These are phyloP conservation scores for Chloropsis hardwickii DNA, from an alignment of 2,113 vertebrate genomes.

Conservation along the genomic window DNA sequence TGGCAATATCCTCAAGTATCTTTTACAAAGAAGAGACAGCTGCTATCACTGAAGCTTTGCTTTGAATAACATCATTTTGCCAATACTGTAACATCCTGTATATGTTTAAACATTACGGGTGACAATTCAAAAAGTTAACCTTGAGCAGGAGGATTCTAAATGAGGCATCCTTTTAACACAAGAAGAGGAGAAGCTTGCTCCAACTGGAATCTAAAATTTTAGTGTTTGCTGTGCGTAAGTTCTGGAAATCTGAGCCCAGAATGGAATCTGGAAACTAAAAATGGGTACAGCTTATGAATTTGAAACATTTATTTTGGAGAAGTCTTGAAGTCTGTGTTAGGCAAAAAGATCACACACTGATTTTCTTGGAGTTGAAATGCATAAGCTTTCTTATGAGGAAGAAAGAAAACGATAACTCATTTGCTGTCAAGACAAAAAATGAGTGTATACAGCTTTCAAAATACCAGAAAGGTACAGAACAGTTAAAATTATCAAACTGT, in stretches of 20 bases:
- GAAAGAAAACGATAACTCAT: not conserved
- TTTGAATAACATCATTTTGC: not conserved
- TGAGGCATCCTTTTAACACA: not conserved
- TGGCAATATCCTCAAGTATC: not conserved
- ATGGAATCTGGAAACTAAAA: constrained; percentile 39
- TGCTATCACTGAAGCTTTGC: not conserved
- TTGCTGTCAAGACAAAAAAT: not conserved
- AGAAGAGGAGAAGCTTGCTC: not conserved
- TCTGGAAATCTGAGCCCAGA: constrained; percentile 6
- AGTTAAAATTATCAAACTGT: not conserved
- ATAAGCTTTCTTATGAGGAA: not conserved
- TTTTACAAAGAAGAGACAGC: not conserved
- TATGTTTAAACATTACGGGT: not conserved
- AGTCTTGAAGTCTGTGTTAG: not conserved
- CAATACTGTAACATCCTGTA: not conserved
- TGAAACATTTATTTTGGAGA: constrained; percentile 5
- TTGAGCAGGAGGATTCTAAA: not conserved
- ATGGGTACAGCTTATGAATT: not conserved
- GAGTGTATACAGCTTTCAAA: not conserved
- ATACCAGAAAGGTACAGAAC: not conserved
- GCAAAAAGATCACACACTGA: not conserved
- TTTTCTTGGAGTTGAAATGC: not conserved
- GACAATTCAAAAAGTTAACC: not conserved
- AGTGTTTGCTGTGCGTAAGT: not conserved
- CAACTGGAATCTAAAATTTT: not conserved